These are phyloP conservation scores for Lota lota DNA, from an alignment of 2,113 vertebrate species.

Conservation along the genomic window DNA sequence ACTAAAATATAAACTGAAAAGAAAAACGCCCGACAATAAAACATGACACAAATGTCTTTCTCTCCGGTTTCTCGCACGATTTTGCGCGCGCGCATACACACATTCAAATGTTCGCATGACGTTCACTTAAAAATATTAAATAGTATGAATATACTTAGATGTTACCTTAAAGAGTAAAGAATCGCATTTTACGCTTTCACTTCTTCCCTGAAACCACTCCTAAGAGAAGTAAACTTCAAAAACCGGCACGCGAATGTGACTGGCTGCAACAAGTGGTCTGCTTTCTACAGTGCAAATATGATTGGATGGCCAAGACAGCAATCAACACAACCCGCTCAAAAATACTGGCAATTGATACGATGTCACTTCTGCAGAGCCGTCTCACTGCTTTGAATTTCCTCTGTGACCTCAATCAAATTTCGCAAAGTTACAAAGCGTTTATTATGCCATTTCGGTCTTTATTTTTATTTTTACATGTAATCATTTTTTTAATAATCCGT, in stretches of 20 bases:
- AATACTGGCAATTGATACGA: conserved; percentile 18
- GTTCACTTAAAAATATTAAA: neutral
- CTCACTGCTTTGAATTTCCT: too few species aligned
- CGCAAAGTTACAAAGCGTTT: too few species aligned
- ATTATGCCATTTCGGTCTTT: too few species aligned
- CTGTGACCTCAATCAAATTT: too few species aligned
- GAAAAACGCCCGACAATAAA: too few species aligned
- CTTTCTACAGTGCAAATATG: conserved; percentile 37
- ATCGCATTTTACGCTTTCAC: conserved; percentile 16
- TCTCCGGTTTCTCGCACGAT: too few species aligned
- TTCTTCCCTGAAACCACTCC: conserved; percentile 24
- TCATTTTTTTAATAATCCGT: neutral
- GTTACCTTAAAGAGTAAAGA: conserved; percentile 15
- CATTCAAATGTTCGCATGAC: too few species aligned
- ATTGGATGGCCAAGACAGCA: conserved; percentile 57
- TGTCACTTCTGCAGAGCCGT: conserved; percentile 8
- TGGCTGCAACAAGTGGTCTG: conserved; percentile 57
- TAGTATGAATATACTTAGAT: neutral
- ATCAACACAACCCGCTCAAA: conserved; percentile 42
- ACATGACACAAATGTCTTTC: too few species aligned
- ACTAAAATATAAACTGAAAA: too few species aligned
- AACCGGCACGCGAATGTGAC: conserved; percentile 21
- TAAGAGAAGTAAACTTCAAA: conserved; percentile 24
- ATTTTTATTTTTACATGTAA: neutral
- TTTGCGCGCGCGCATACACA: too few species aligned